A percentile compares a stretch with the other conserved stretches of the same genome.
These are phyloP conservation scores for Lamproptera curius DNA, from an alignment of 2,888 invertebrate genomes.

Conservation along the genomic window DNA sequence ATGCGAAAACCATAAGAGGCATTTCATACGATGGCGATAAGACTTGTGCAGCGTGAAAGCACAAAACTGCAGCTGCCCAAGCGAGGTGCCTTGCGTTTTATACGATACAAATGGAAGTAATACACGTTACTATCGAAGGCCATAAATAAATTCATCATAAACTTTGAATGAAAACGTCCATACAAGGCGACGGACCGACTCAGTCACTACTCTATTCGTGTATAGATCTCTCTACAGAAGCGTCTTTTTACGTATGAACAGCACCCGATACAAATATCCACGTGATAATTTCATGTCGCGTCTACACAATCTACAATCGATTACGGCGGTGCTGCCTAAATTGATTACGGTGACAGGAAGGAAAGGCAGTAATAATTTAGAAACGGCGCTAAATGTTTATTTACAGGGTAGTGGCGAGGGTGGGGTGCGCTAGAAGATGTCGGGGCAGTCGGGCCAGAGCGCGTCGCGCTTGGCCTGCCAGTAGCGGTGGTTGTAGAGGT, in stretches of 20 bases:
- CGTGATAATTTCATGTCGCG: background rate
- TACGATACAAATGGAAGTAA: background rate
- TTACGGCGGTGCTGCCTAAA: background rate
- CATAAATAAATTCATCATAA: background rate
- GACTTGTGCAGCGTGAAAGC: conserved; percentile 4
- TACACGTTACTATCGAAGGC: background rate
- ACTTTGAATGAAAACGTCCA: too few relatives aligned
- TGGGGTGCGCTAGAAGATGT: conserved; percentile 83
- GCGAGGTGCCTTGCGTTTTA: background rate
- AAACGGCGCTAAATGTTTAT: background rate
- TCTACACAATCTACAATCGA: background rate
- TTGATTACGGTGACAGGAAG: background rate
- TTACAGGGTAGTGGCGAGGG: too few relatives aligned
- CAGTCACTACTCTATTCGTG: too few relatives aligned
- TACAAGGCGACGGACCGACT: too few relatives aligned
- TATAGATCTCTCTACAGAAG: too few relatives aligned
- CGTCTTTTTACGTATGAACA: too few relatives aligned
- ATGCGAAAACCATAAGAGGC: too few relatives aligned
- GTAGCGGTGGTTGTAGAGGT: conserved; percentile 92
- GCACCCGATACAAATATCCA: background rate
- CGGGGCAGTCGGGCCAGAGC: conserved; percentile 95
- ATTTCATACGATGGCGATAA: too few relatives aligned
- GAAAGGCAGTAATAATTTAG: background rate
- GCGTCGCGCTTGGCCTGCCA: conserved; percentile 94
- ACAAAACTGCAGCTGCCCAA: background rate